These are phyloP conservation scores for Tetranychus truncatus DNA, from an alignment of 2,888 invertebrate species.

Conservation along the genomic window DNA sequence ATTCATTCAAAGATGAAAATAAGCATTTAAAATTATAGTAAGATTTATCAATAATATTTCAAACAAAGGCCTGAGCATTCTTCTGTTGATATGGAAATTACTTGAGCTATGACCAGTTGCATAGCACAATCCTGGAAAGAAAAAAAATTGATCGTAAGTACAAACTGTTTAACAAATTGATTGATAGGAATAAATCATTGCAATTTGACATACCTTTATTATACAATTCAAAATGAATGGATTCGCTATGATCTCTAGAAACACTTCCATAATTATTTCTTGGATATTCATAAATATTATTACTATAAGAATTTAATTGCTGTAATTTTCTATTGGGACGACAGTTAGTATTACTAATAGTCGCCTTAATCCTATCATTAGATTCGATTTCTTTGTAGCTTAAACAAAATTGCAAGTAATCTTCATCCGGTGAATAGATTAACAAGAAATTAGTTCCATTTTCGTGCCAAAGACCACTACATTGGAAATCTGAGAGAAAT, in stretches of 20 bases:
- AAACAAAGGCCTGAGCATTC: neutral
- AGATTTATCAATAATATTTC: neutral
- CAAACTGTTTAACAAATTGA: neutral
- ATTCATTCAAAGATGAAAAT: too few relatives aligned
- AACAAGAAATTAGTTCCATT: conserved; percentile 29
- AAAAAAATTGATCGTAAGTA: neutral
- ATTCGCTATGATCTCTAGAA: neutral
- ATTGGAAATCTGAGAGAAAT: conserved; percentile 26
- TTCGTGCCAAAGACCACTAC: conserved; percentile 29
- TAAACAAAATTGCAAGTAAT: conserved; percentile 16
- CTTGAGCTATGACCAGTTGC: conserved; percentile 4
- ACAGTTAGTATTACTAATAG: conserved; percentile 16
- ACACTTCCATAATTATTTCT: neutral
- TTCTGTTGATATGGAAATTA: conserved; percentile 3
- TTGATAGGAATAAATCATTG: neutral
- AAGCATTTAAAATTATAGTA: neutral
- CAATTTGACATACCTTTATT: neutral
- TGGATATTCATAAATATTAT: conserved; percentile 3
- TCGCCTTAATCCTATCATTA: conserved; percentile 12
- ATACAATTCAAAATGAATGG: neutral
- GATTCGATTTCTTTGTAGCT: conserved; percentile 12
- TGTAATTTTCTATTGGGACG: neutral
- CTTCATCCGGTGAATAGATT: conserved; percentile 22
- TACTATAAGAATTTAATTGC: neutral
- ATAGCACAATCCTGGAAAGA: conserved; percentile 3